Evolutionary conservation across 2,888 invertebrate genomes (phyloP).

Genomic region (Liopterus haemorrhoidalis): DNA sequence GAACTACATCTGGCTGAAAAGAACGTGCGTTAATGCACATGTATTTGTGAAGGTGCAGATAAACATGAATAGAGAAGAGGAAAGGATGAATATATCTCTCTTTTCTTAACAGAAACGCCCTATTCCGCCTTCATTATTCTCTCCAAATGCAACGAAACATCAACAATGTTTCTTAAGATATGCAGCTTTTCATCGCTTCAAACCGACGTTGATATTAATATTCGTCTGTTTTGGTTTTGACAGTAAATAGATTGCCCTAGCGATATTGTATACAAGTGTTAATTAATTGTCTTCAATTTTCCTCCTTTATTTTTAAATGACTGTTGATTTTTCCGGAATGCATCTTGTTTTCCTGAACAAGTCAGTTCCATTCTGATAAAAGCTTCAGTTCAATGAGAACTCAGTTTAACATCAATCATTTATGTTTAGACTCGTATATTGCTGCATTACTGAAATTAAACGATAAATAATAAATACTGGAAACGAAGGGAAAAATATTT

Average conservation of each 20-base stretch:
- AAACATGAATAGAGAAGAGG: not conserved
- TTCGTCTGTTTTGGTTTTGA: slow-evolving; percentile 4
- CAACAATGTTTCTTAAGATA: not conserved
- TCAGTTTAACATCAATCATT: slow-evolving; percentile 7
- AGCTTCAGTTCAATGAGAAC: slow-evolving; percentile 7
- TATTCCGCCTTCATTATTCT: not conserved
- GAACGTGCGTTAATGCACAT: slow-evolving; percentile 3
- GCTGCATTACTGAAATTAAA: slow-evolving; percentile 9
- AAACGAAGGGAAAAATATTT: too few species aligned
- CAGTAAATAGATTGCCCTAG: slow-evolving; percentile 4
- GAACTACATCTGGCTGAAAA: slow-evolving; percentile 15
- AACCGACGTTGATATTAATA: slow-evolving; percentile 5
- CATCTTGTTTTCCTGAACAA: slow-evolving; percentile 1
- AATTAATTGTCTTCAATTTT: slow-evolving; percentile 10
- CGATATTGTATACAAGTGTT: slow-evolving; percentile 9
- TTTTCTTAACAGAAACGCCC: not conserved
- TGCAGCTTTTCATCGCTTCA: too few species aligned
- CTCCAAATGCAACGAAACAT: not conserved
- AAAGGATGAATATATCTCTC: not conserved
- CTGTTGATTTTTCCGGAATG: slow-evolving; percentile 1
- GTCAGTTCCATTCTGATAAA: slow-evolving; percentile 9
- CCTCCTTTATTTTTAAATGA: not conserved
- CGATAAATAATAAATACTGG: slow-evolving; percentile 6
- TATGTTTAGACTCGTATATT: slow-evolving; percentile 5
- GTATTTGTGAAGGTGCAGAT: slow-evolving; percentile 8